A percentile compares a stretch with the other conserved stretches of the same genome.
These are phyloP conservation scores for Gorsachius magnificus DNA, from an alignment of 2,797 vertebrate genomes.

Conservation along the genomic window DNA sequence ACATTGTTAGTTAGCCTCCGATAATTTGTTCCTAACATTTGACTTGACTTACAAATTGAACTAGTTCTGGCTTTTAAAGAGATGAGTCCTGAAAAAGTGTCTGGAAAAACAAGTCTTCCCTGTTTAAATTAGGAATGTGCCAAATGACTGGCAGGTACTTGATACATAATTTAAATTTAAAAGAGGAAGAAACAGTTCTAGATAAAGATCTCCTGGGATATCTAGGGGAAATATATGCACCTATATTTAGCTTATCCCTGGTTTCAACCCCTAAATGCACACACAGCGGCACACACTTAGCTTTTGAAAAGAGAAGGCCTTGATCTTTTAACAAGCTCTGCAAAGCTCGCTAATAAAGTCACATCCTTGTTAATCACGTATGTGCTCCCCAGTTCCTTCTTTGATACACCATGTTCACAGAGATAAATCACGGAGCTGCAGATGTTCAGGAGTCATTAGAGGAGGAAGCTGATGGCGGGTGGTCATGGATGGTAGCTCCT, in stretches of 20 bases:
- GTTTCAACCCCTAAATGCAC: constrained; percentile 45
- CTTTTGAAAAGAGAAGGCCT: constrained; percentile 41
- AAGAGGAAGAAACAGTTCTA: constrained; percentile 64
- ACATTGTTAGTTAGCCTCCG: neutral
- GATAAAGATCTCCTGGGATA: constrained; percentile 63
- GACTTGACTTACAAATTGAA: constrained; percentile 56
- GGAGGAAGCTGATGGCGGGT: neutral
- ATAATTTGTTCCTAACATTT: constrained; percentile 18
- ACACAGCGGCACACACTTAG: constrained; percentile 5
- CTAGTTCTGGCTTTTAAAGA: constrained; percentile 68
- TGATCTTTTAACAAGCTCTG: constrained; percentile 30
- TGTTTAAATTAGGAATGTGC: constrained; percentile 69
- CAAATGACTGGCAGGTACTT: constrained; percentile 65
- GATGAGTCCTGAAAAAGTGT: constrained; percentile 59
- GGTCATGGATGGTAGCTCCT: neutral
- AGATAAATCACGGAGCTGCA: neutral
- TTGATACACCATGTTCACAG: neutral
- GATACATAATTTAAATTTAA: constrained; percentile 71
- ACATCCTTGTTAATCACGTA: neutral
- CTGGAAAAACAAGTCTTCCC: constrained; percentile 74
- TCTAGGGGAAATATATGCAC: constrained; percentile 56
- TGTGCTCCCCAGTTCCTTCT: neutral
- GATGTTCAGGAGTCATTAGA: neutral
- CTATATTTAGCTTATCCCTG: constrained; percentile 64
- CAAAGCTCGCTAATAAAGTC: constrained; percentile 21